Evolutionary conservation across 1,140 invertebrate genomes (phyloP).

Genomic region (Gonioctena quinquepunctata): DNA sequence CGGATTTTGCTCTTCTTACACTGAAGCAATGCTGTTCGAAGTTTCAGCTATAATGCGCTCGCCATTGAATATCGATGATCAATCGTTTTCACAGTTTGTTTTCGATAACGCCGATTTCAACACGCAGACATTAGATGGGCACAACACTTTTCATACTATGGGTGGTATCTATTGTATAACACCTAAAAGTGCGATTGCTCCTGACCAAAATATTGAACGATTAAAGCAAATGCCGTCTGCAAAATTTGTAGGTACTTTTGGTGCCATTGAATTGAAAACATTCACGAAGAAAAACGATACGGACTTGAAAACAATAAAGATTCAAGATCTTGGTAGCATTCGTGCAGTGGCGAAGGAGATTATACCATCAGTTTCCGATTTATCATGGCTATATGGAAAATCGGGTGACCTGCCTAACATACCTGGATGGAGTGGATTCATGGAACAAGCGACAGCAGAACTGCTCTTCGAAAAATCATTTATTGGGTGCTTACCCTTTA

Average conservation of each 20-base stretch:
- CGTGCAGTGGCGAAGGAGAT: not conserved
- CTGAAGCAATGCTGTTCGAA: slow-evolving; percentile 31
- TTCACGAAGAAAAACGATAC: not conserved
- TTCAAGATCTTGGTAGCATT: slow-evolving; percentile 9
- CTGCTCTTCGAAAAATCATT: slow-evolving; percentile 19
- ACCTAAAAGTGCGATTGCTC: not conserved
- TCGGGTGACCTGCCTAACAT: slow-evolving; percentile 18
- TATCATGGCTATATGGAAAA: slow-evolving; percentile 32
- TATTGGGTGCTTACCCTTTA: slow-evolving; percentile 32
- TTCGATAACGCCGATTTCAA: slow-evolving; percentile 47
- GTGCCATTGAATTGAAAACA: too few species aligned
- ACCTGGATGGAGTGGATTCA: slow-evolving; percentile 39
- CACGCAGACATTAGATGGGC: slow-evolving; percentile 38
- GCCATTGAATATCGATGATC: slow-evolving; percentile 15
- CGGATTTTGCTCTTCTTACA: slow-evolving; percentile 37
- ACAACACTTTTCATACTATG: slow-evolving; percentile 44
- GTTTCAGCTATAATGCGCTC: slow-evolving; percentile 26
- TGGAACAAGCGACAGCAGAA: slow-evolving; percentile 29
- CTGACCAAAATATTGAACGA: not conserved
- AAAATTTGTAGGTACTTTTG: too few species aligned
- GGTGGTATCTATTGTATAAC: slow-evolving; percentile 36
- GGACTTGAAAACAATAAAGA: slow-evolving; percentile 14
- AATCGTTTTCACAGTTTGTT: slow-evolving; percentile 40
- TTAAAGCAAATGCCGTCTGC: not conserved
- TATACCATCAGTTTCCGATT: slow-evolving; percentile 3